Evolutionary conservation across 2,888 invertebrate species (phyloP), one percentile per base, ranked within the genome.

Genomic region (Dinocampus coccinellae): DNA sequence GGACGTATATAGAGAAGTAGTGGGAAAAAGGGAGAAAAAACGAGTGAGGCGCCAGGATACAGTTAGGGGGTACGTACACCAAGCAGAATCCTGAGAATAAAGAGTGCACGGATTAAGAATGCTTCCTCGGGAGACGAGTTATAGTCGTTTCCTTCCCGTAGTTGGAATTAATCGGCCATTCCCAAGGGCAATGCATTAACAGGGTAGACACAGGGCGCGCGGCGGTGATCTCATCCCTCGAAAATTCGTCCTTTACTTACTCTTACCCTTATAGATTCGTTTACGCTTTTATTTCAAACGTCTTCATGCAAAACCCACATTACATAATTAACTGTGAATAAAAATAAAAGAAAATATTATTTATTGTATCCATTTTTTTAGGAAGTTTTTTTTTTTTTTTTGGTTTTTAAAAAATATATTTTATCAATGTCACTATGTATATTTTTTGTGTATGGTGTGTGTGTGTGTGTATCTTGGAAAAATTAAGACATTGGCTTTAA

Each of bases 101-200:
- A 85, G 84, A 85, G 85, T 83, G 81, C 82, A 80, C 81, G 85
- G 85, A 85, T 85, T 85, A 85, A 85, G 85, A 85, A 85, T 85
- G 84, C 84, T 85, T 84, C 84, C 83, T 85, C 84, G 82, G 47
- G 84, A 84, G 85, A 85, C 85, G 85, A 85, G 84, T 85, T 85
- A 85, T 85, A 84, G 85, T 84, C 85, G 84, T 82, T 85, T 85
- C 83, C 85, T 85, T 84, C 80, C 85, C 83, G 83, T 85, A 84
- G 84, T 84, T 84, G 83, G 85, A 85, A 85, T 85, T 85, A 85
- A 85, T 85, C 85, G 85, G 85, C 84, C 83, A 85, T 85, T 85
- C 82, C 47, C 82, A 80, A 80, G 80, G 83, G 82, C 85, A 83
- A 85, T 85, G 84, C 84, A 85, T 85, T 85, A 85, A 84, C 85